Percentiles rank a stretch among this genome's conserved stretches.
These are phyloP conservation scores for Drosophila bipectinata DNA, from an alignment of 1,140 invertebrate genomes.

Conservation along the genomic window DNA sequence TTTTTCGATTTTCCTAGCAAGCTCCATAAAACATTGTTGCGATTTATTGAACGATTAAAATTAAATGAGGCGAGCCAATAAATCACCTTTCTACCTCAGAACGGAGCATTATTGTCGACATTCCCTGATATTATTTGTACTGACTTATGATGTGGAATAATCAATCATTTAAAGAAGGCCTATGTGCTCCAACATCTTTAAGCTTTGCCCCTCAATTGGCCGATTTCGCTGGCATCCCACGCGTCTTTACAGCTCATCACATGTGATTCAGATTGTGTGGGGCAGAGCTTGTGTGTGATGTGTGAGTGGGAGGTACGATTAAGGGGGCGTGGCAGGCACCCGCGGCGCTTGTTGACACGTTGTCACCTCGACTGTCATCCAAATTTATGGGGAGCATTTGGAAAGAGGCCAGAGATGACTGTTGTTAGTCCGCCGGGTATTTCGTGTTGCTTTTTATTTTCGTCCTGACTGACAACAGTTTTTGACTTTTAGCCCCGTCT, in stretches of 20 bases:
- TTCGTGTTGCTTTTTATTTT: slow-evolving; percentile 18
- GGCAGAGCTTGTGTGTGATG: neutral
- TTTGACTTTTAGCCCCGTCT: slow-evolving; percentile 50
- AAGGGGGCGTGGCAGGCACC: slow-evolving; percentile 41
- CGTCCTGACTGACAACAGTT: slow-evolving; percentile 35
- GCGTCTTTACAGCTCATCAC: slow-evolving; percentile 33
- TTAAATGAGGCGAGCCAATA: neutral
- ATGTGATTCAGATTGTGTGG: neutral
- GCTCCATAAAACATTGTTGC: too few relatives aligned
- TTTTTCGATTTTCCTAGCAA: too few relatives aligned
- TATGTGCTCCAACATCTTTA: slow-evolving; percentile 39
- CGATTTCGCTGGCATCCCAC: slow-evolving; percentile 11
- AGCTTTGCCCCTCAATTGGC: slow-evolving; percentile 56
- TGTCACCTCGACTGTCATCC: slow-evolving; percentile 76
- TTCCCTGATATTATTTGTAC: neutral
- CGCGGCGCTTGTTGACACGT: slow-evolving; percentile 78
- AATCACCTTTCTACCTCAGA: neutral
- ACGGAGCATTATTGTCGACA: neutral
- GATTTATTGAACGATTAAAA: neutral
- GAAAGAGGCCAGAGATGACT: slow-evolving; percentile 22
- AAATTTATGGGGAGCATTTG: slow-evolving; percentile 65
- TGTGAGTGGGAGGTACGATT: slow-evolving; percentile 6
- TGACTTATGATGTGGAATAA: neutral
- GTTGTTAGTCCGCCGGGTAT: slow-evolving; percentile 28
- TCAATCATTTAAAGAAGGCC: slow-evolving; percentile 55